Percentiles rank a stretch among this genome's conserved stretches.
phyloP scores from a whole-genome alignment of 2,888 invertebrate species.

The Tetheella fluctuosa region DNA sequence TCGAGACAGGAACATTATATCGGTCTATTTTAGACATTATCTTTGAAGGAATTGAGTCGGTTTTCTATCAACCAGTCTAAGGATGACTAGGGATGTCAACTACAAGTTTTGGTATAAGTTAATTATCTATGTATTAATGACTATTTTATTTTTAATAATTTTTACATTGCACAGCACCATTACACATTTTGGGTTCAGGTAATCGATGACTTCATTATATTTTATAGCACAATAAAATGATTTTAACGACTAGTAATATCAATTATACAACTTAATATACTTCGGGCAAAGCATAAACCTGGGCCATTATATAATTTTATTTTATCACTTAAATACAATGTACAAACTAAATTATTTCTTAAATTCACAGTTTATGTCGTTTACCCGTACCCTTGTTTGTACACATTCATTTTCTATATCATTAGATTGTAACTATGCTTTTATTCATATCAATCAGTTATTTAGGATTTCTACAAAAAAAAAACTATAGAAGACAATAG shows the following conservation, averaged over 20 bases:
- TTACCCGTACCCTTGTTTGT: background rate
- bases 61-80: too few species aligned
- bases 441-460: background rate
- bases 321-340: background rate
- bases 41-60: background rate
- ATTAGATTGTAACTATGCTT: background rate
- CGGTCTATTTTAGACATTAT: background rate
- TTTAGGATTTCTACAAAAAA: too few species aligned
- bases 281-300: too few species aligned
- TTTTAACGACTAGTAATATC: background rate
- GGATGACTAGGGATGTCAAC: background rate
- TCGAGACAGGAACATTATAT: background rate
- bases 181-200: background rate
- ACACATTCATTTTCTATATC: background rate
- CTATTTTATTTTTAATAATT: background rate
- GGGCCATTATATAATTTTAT: too few species aligned
- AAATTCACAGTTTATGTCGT: background rate
- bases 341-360: background rate
- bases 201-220: background rate
- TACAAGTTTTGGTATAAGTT: background rate
- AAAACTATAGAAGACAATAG: too few species aligned
- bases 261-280: too few species aligned
- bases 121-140: background rate
- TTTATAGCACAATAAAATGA: background rate
- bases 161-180: constrained; percentile 1